These are phyloP conservation scores for Pocillopora verrucosa DNA, from an alignment of 64 coral and sea anemone species.

Conservation along the genomic window DNA sequence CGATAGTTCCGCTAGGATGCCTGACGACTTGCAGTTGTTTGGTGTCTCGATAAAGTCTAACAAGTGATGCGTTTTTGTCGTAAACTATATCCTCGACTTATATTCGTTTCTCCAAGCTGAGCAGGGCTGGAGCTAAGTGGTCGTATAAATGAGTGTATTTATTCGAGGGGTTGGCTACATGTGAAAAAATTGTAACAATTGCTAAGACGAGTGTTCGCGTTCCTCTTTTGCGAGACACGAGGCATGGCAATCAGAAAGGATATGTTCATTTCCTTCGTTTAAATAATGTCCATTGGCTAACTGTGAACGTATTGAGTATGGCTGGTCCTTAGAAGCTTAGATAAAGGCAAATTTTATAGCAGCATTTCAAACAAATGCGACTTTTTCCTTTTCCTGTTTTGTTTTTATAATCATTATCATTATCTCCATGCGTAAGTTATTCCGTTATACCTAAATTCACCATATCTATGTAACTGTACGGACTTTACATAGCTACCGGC, in stretches of 20 bases:
- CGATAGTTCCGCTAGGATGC: not conserved
- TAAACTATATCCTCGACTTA: no score
- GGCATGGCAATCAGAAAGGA: not conserved
- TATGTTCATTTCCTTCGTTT: not conserved
- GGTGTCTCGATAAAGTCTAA: not conserved
- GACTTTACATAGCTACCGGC: not conserved
- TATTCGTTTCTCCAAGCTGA: no score
- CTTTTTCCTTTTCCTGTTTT: not conserved
- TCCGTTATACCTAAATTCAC: not conserved
- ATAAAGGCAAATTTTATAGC: not conserved
- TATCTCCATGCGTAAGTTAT: not conserved
- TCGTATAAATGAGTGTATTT: no score
- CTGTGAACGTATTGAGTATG: not conserved
- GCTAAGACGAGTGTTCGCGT: not conserved
- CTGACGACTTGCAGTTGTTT: not conserved
- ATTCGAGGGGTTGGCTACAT: no score
- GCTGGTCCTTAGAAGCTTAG: not conserved
- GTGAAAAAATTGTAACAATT: not conserved
- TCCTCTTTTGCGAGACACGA: not conserved
- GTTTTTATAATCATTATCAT: conserved; percentile 6
- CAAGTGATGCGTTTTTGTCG: no score
- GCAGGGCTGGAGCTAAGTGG: no score
- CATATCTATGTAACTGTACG: no score
- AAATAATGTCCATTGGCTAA: not conserved
- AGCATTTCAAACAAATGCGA: not conserved